Evolutionary conservation across 2,888 invertebrate genomes (phyloP), one percentile per base, ranked within the genome.

Genomic region (Pollenia griseotomentosa): DNA sequence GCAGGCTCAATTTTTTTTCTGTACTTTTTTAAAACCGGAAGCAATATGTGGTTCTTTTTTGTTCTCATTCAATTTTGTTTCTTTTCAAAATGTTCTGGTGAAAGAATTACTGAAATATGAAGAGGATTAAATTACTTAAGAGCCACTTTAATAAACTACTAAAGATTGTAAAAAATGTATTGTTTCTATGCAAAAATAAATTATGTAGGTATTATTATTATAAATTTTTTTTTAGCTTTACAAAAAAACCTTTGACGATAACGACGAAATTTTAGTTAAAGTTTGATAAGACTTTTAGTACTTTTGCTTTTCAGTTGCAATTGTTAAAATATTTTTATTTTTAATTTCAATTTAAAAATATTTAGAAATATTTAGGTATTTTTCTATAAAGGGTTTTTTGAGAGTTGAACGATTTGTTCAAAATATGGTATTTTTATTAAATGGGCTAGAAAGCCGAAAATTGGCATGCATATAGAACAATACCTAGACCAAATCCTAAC

Each of bases 61-160:
- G 33, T 33, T 33, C 16, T 77, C 46, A 14, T 84, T 53, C 0
- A 23, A 33, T 23, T 63, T 46, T 46, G 57, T 53, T 33, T 59
- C 51, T 42, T 59, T 59, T 23, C 40, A 16, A 4, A 33, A 40
- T 33, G 33, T 16, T 77, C 55, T 23, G 16, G 9, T 66, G 7
- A 12, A 53, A 66, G 23, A 40, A 14, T 44, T 16, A 63, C 11
- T 11, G 19, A 55, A 16, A 51, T n/a, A 44, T 23, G 9, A 46
- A 70, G 14, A 68, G 73, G 48, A 86, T 83, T 71, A 77, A 75
- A 75, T 86, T 80, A 80, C 83, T 80, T 71, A 70, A 57, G 63
- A 44, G 19, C 46, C 40, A 65, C 51, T 81, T 77, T 65, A 9
- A 65, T 65, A 81, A 65, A 81, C 71, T 51, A 53, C 16, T 57